These are phyloP conservation scores for Anolis apletophallus DNA, from an alignment of 2,797 vertebrate genomes.

Conservation along the genomic window DNA sequence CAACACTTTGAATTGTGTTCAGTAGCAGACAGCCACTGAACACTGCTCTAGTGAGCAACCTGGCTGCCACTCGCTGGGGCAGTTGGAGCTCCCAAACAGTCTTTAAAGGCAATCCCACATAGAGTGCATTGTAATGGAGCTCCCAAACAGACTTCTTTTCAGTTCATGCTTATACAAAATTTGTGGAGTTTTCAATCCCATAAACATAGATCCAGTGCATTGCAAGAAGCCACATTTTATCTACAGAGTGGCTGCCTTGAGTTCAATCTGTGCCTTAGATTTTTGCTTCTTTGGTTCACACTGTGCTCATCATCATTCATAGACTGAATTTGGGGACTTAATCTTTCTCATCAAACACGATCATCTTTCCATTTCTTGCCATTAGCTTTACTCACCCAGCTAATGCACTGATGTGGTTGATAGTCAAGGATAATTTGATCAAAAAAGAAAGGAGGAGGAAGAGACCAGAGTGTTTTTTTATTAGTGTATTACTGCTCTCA, in stretches of 20 bases:
- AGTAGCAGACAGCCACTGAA: no score
- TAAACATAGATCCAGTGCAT: no score
- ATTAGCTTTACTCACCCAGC: slow-evolving; percentile 54
- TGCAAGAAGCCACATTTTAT: neutral
- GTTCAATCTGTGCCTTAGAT: slow-evolving; percentile 12
- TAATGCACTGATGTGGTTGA: slow-evolving; percentile 52
- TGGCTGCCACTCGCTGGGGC: no score
- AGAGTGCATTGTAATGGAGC: no score
- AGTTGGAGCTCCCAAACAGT: no score
- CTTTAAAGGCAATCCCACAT: no score
- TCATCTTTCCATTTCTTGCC: slow-evolving; percentile 62
- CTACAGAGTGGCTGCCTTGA: neutral
- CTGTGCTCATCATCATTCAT: slow-evolving; percentile 52
- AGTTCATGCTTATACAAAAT: neutral
- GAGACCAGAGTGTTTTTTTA: slow-evolving; percentile 17
- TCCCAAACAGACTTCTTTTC: no score
- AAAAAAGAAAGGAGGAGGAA: slow-evolving; percentile 31
- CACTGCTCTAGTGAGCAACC: no score
- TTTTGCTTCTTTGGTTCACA: slow-evolving; percentile 23
- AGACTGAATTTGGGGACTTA: slow-evolving; percentile 48
- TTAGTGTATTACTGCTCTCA: slow-evolving; percentile 26
- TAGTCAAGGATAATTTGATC: slow-evolving; percentile 57
- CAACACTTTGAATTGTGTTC: no score
- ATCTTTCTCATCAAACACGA: slow-evolving; percentile 54
- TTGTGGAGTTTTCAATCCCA: neutral